Percentiles rank a stretch among this genome's conserved stretches.
phyloP scores from a whole-genome alignment of 2,113 vertebrate species.

The Tonatia bakeri region DNA sequence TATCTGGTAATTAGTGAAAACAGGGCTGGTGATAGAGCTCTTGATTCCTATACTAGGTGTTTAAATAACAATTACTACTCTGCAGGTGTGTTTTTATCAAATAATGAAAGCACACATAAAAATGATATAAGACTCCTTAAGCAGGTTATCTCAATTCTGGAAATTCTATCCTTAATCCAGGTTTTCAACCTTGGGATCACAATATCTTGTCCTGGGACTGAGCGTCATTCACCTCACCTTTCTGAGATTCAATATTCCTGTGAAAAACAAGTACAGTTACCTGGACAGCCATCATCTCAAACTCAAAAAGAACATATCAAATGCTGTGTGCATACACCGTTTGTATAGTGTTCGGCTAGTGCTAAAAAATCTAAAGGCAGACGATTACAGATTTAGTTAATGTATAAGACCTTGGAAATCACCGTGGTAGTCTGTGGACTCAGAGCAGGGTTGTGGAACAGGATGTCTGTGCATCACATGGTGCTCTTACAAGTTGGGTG shows the following conservation, averaged over 20 bases:
- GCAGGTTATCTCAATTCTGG: background rate
- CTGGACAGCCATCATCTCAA: background rate
- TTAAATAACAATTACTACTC: background rate
- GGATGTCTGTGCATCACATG: fast-evolving
- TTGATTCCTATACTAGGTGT: background rate
- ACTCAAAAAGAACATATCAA: background rate
- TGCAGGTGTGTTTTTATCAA: background rate
- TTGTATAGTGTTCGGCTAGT: background rate
- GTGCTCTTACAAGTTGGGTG: background rate
- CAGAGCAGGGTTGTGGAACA: background rate
- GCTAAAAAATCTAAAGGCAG: background rate
- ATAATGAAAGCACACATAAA: background rate
- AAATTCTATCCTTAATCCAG: background rate
- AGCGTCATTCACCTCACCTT: background rate
- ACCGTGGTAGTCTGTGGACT: fast-evolving
- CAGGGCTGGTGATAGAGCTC: background rate
- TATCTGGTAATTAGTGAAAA: constrained; percentile 21
- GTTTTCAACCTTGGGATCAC: background rate
- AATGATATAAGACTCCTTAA: background rate
- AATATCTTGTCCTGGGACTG: too few species aligned
- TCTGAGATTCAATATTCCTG: background rate
- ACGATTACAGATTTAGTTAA: background rate
- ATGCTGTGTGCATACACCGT: background rate
- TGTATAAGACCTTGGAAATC: background rate
- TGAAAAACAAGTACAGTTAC: background rate